Base-by-base conservation (phyloP, 2,113 vertebrate genomes). In the Conger conger region DNA sequence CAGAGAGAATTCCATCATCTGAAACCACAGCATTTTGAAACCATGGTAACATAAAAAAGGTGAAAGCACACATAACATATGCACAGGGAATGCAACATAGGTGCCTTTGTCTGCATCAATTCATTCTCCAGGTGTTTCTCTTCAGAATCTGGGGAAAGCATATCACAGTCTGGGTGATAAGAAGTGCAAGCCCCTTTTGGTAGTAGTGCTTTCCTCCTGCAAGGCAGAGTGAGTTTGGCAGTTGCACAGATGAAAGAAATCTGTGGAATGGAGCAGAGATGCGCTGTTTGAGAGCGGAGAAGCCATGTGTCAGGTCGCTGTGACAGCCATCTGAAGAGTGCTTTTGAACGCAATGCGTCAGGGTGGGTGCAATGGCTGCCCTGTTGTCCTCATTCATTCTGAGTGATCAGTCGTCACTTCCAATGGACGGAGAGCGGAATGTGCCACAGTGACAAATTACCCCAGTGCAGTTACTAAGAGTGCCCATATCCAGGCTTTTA, bases 331-430 rank as follows among this genome's bases (percentile, higher is more conserved):
- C 23, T 42, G 38, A 40, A 40, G 1, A 35, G 17, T 16, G 17
- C 0, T 37, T 79, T 79, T 20, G 40, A 38, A 18, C 17, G 30
- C 18, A 0, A 30, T 42, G 20, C 30, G 27, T 63, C 57, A 15
- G 17, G 77, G 77, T 1, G 27, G 13, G 35, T 38, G 15, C 15
- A 3, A 38, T 23, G 37, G 77, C 77, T 79, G 20, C 27, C 35
- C 16, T 42, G 20, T 20, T 79, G 35, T 9, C 76, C n/a, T 79
- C 76, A 37, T 2, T 68, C 60, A 68, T 27, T 79, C n/a, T 1
- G 77, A 37, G 77, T 79, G 38, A 79, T 38, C 77, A 40, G 20
- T 79, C 77, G 23, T 79, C 38, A 42, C 38, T 79, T 79, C 35
- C 68, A 23, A 35, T 17, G 36, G 18, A 38, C 30, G 37, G 77